Base-by-base conservation (phyloP, 2,113 vertebrate genomes). In the Lucifuga dentata region DNA sequence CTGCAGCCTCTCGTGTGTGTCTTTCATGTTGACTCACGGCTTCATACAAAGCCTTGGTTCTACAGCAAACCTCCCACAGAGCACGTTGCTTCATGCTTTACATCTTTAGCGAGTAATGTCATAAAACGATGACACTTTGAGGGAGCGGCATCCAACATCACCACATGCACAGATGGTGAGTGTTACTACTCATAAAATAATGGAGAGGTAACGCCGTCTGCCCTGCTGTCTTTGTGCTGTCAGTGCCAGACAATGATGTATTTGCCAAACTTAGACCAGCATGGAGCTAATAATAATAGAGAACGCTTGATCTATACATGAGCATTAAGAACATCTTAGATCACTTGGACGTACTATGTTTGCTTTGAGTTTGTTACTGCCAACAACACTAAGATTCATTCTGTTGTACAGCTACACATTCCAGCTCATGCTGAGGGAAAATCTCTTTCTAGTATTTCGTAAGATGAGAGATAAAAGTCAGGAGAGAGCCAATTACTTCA, bases 121-220 rank as follows among this genome's bases (percentile, higher is more conserved):
- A 74, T 43, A 48, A 36, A 21, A 11, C 56, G 6, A 11, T 69
- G 60, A 61, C 62, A 52, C 26, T 45, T 32, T 56, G 51, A 65
- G 24, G 12, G 11, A 60, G 56, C 11, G 0, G 13, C 13, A 61
- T 73, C 60, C 68, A 73, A 24, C 60, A 40, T 52, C 23, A 8
- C 63, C 69, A 64, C 69, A 23, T 68, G 61, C 68, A 80, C 80
- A 88, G 83, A 86, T n/a, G n/a, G n/a, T n/a, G n/a, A n/a, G n/a
- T n/a, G n/a, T n/a, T n/a, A 71, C 67, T 23, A 41, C 60, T 70
- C 58, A 51, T 63, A 24, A 59, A 88, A 79, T 77, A 56, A 84
- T 67, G 56, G 52, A 43, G 53, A 21, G 53, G 81, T 57, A 21
- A 46, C 20, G 13, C 15, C 1, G 52, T 71, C 32, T 26, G 35